Percentiles rank a stretch among this genome's conserved stretches.
Evolutionary conservation across 2,797 vertebrate genomes (phyloP).

Genomic region (Neoniphon sammara): DNA sequence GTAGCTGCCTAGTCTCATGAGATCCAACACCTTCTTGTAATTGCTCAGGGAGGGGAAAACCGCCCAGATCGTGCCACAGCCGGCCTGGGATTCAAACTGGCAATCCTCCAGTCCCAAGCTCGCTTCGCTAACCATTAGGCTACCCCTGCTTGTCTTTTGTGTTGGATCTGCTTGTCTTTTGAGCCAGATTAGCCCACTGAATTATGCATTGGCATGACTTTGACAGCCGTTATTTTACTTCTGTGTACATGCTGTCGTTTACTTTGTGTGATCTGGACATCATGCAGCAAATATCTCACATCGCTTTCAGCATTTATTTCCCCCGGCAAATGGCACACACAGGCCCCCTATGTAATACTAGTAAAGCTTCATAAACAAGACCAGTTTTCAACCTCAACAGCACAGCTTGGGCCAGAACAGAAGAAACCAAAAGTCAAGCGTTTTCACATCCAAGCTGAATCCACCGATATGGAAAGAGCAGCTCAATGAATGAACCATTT

Average conservation of each 20-base stretch:
- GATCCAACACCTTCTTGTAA: not conserved
- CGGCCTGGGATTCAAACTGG: not conserved
- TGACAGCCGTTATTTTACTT: not conserved
- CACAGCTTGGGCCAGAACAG: not conserved
- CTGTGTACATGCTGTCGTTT: not conserved
- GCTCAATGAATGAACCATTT: too few relatives aligned
- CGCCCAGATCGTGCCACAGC: too few relatives aligned
- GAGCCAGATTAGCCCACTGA: conserved; percentile 4
- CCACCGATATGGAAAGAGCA: not conserved
- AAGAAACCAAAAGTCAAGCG: not conserved
- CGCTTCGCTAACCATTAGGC: too few relatives aligned
- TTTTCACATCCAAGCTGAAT: not conserved
- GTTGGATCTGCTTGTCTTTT: not conserved
- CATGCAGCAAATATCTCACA: conserved; percentile 23
- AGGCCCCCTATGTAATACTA: not conserved
- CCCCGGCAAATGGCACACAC: not conserved
- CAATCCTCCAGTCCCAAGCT: not conserved
- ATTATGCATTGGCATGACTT: not conserved
- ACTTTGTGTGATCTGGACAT: not conserved
- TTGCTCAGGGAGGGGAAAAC: not conserved
- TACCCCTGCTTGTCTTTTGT: not conserved
- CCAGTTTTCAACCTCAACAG: not conserved
- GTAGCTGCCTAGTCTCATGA: not conserved
- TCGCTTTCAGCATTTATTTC: conserved; percentile 15
- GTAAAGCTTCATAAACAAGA: not conserved